Base-by-base conservation (phyloP, 2,888 invertebrate species). In the Campoplex capitator region DNA sequence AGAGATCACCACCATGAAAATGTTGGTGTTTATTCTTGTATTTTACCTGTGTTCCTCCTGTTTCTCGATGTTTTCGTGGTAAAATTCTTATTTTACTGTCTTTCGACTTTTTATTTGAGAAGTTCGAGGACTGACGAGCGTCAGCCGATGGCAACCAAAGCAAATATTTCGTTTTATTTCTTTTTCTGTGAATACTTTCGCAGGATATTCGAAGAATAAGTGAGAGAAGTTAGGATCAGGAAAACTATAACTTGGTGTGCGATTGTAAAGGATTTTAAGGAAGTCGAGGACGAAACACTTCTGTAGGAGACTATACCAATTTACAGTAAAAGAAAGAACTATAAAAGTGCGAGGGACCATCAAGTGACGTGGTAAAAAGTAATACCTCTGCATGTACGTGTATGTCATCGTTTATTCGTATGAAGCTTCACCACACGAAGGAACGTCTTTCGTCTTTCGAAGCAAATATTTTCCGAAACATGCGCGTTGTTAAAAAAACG, bases 281-380 rank as follows among this genome's bases (percentile, higher is more conserved):
- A 67, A 84, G 84, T 80, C 32, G 83, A 48, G 32, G 85, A 82
- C 75, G 74, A 73, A 85, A 74, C 62, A 18, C 16, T 70, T 75
- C 67, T 68, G 73, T 56, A 78, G 67, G 83, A 84, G 88, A 85
- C 87, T 84, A 80, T 73, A 75, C 88, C 91, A 91, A 91, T 91
- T 91, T 90, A 91, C 91, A 90, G 90, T 91, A 91, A 91, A 91
- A 90, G 88, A 78, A 38, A 88, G 88, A 91, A 88, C 83, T 83
- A 88, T 89, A 88, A 89, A 89, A 88, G 65, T 85, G 62, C n/a
- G 83, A 81, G 68, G 56, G 75, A 70, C 58, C 76, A 67, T 76
- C 38, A 62, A 74, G 75, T n/a, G 18, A 54, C 67, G 42, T 71
- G 35, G 51, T 11, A 51, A 32, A 71, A 71, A 42, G 28, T n/a